Evolutionary conservation across 2,888 invertebrate species (phyloP), one percentile per base, ranked within the genome.

Genomic region (Malthinus seriepunctatus): DNA sequence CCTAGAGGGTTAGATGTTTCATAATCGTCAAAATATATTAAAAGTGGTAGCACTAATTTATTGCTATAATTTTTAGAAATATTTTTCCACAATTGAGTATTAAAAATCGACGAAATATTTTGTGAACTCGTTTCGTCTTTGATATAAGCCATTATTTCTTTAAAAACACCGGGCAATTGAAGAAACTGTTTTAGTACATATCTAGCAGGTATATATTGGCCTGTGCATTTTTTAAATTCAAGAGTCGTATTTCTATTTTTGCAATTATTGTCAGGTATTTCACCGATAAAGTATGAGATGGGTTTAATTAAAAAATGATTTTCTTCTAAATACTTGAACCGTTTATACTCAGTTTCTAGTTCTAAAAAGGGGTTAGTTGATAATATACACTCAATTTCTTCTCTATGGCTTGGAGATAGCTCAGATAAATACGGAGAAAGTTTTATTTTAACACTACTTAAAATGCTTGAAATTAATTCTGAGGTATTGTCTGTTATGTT

Each of bases 11-110:
- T 53, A 2, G 46, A 37, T 2, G 23, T 11, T 37, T 45, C 52
- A 33, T 45, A 52, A 34, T 52, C 52, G 10, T 52, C 52, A 45
- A 37, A 47, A 45, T 53, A 53, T 2, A 53, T 14, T 5, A 46
- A 11, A 12, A 53, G 8, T 1, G 53, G 47, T 6, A 53, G 12
- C 1, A 53, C 15, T 3, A 11, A 44, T 34, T 51, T 34, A 10
- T 14, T 9, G 7, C 2, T 4, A 12, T 15, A 39, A 3, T 44
- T 44, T 23, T 8, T n/a, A 42, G 10, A 8, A 11, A 51, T 10
- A 2, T 9, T 8, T 10, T 34, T 14, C 44, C 44, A 51, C 12
- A 44, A 33, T 2, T 14, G 11, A 34, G 32, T 11, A 15, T 51
- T 34, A 10, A 44, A 11, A 44, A 44, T 51, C 1, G 3, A 44